A percentile compares a stretch with the other conserved stretches of the same genome.
Evolutionary conservation across 2,797 vertebrate species (phyloP).

Genomic region (Pipistrellus pipistrellus): DNA sequence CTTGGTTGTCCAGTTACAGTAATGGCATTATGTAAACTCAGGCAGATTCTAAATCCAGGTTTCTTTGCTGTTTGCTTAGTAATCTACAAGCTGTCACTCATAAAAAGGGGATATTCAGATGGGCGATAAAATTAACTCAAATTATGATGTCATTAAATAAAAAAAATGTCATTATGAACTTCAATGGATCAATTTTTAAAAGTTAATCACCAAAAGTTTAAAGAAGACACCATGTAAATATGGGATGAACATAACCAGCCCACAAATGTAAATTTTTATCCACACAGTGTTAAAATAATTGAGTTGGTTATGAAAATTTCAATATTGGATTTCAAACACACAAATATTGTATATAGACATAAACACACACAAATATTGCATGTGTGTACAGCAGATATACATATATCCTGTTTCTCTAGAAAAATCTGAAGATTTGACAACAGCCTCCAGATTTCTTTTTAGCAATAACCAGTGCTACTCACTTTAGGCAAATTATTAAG

Average conservation of each 20-base stretch:
- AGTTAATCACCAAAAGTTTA: not conserved
- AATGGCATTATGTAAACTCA: not conserved
- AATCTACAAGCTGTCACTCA: not conserved
- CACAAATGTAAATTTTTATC: not conserved
- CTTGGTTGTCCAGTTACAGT: too few species aligned
- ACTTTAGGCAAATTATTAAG: not conserved
- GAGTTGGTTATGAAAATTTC: not conserved
- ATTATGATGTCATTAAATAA: slow-evolving; percentile 7
- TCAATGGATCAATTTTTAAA: not conserved
- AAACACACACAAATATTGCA: not conserved
- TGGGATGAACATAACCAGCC: not conserved
- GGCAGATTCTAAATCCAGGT: not conserved
- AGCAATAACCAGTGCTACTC: not conserved
- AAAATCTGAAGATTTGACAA: slow-evolving; percentile 15
- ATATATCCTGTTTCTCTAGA: not conserved
- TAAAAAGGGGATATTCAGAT: not conserved
- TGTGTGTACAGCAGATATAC: not conserved
- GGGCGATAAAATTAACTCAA: not conserved
- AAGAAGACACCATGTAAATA: not conserved
- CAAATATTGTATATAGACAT: not conserved
- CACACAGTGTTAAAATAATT: slow-evolving; percentile 7
- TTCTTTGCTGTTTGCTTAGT: not conserved
- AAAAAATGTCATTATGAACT: not conserved
- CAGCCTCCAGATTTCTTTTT: not conserved
- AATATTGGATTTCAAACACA: not conserved